Base-by-base conservation (phyloP, 2,113 vertebrate species). In the Sander lucioperca region DNA sequence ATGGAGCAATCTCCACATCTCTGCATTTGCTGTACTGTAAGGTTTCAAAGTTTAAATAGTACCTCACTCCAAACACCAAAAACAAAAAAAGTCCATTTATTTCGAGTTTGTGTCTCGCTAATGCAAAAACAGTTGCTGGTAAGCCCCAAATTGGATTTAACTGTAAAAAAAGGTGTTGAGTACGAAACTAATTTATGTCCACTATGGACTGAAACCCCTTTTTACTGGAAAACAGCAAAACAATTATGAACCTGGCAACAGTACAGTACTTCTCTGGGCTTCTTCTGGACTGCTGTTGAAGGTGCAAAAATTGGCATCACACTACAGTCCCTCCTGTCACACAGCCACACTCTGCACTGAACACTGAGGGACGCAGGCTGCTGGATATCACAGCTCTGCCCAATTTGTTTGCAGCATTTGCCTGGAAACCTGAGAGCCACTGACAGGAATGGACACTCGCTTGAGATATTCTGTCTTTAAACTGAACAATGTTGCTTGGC, bases 221-320 rank as follows among this genome's bases (percentile, higher is more conserved):
- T 81, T 86, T 82, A 59, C 61, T 64, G 66, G 70, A 77, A 63
- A 69, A 58, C 39, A 51, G 51, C 36, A 43, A 89, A 75, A 6
- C 82, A 75, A 86, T 67, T 73, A 83, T 56, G 25, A 67, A 88
- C 43, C 74, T 90, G 90, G 90, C 81, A 82, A 27, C 50, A 33
- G 25, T n/a, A 64, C 69, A 73, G 45, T 33, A 77, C 39, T 50
- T 72, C 57, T 30, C 25, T 14, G 16, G 43, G 75, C 63, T 57
- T 77, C 70, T 69, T 61, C 81, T 79, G 50, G 50, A 73, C 76
- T 89, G 74, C 85, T 70, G 79, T 54, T 69, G n/a, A 82, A 86
- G 79, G 83, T 84, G 91, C 53, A 87, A 83, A 79, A 76, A 56
- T 73, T 92, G 89, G 86, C 90, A 88, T 50, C 11, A 1, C 16